Conservation (phyloP, 2,113 vertebrate genomes). For the Microcebus lehilahytsara region DNA sequence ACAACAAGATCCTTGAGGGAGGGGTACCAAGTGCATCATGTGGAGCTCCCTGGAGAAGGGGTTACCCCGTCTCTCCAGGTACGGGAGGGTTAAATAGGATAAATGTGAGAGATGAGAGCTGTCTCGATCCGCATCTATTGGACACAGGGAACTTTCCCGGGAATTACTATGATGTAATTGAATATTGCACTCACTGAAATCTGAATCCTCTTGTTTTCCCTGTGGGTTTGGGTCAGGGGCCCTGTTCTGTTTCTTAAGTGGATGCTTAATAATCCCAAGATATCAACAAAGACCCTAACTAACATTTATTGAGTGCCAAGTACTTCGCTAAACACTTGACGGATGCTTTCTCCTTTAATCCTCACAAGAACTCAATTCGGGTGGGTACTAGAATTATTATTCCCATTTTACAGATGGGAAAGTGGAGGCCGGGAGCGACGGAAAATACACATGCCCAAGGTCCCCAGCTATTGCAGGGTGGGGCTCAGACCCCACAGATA, state of each 20-base stretch:
- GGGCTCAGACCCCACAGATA: not conserved
- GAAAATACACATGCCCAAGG: not conserved
- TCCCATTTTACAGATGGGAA: constrained; percentile 45
- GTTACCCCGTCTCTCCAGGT: constrained; percentile 28
- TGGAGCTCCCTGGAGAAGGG: constrained; percentile 39
- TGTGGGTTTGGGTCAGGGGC: constrained; percentile 22
- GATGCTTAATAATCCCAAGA: constrained; percentile 53
- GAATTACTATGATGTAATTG: constrained; percentile 40
- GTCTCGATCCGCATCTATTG: not conserved
- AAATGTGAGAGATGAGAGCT: not conserved
- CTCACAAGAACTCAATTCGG: not conserved
- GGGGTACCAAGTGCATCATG: not conserved
- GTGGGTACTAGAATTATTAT: not conserved
- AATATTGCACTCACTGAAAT: constrained; percentile 39
- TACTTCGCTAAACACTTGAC: constrained; percentile 5
- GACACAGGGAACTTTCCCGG: not conserved
- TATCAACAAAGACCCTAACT: constrained; percentile 14
- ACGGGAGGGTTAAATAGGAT: not conserved
- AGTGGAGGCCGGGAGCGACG: not conserved
- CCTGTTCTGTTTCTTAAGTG: constrained; percentile 57
- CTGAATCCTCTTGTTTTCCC: constrained; percentile 52
- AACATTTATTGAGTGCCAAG: constrained; percentile 23
- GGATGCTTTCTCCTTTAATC: not conserved
- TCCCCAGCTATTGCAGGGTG: not conserved
- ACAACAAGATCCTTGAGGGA: constrained; percentile 45